Conservation (phyloP, 2,113 vertebrate genomes). For the Cnemophilus loriae region DNA sequence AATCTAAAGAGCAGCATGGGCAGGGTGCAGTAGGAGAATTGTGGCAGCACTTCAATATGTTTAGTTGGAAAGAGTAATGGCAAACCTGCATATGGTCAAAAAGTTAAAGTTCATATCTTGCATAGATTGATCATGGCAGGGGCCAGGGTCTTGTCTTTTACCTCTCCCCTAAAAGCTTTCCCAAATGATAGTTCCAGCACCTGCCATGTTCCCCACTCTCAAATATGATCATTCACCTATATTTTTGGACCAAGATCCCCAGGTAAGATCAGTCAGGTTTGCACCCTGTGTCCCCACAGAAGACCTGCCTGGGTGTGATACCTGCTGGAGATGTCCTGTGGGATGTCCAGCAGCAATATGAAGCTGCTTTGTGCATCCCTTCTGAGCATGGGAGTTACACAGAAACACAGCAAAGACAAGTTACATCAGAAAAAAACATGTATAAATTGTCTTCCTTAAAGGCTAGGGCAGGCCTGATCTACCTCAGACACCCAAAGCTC, state of each 20-base stretch:
- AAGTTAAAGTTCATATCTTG: not conserved
- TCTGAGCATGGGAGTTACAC: not conserved
- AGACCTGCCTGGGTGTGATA: not conserved
- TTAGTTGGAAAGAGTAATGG: not conserved
- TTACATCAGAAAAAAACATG: not conserved
- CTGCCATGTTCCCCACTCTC: not conserved
- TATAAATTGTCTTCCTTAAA: not conserved
- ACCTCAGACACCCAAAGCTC: not conserved
- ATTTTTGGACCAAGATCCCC: not conserved
- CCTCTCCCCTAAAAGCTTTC: not conserved
- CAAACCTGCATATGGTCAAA: rapidly evolving
- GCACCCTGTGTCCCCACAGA: not conserved
- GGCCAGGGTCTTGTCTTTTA: not conserved
- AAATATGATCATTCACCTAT: not conserved
- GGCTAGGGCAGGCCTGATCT: not conserved
- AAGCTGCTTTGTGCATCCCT: not conserved
- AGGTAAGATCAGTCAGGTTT: not conserved
- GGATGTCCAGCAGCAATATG: rapidly evolving
- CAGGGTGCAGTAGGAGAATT: not conserved
- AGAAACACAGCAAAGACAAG: not conserved
- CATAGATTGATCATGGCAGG: not conserved
- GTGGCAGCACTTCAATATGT: not conserved
- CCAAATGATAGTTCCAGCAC: not conserved
- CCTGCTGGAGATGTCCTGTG: not conserved
- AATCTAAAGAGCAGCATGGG: not conserved